A percentile compares a stretch with the other conserved stretches of the same genome.
Conservation (phyloP, 2,888 invertebrate genomes). For the Athalia cordata region DNA sequence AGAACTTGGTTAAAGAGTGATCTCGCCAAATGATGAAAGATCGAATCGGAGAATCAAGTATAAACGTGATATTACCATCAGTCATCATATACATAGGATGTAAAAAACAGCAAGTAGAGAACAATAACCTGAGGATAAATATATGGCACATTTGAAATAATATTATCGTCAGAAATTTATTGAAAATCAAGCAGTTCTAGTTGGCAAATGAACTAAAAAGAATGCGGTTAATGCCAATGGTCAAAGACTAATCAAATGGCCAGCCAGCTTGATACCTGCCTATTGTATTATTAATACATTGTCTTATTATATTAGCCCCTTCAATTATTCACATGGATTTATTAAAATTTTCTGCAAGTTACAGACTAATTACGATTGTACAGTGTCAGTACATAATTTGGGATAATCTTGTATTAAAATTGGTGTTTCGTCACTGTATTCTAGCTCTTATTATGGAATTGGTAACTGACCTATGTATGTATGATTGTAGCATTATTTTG, state of each 20-base stretch:
- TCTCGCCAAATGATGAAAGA: slow-evolving; percentile 20
- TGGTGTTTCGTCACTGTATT: slow-evolving; percentile 58
- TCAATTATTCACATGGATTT: slow-evolving; percentile 62
- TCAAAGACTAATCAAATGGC: slow-evolving; percentile 56
- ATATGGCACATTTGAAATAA: slow-evolving; percentile 34
- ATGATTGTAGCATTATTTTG: slow-evolving; percentile 62
- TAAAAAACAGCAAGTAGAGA: slow-evolving; percentile 36
- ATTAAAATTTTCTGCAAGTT: slow-evolving; percentile 52
- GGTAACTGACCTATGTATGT: slow-evolving; percentile 57
- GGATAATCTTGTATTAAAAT: slow-evolving; percentile 61
- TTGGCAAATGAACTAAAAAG: slow-evolving; percentile 45
- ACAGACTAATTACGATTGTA: slow-evolving; percentile 60
- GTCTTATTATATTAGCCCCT: slow-evolving; percentile 62
- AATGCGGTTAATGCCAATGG: slow-evolving; percentile 54
- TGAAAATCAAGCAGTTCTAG: slow-evolving; percentile 52
- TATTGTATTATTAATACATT: slow-evolving; percentile 59
- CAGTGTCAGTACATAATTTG: slow-evolving; percentile 60
- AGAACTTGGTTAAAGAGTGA: slow-evolving; percentile 14
- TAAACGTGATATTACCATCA: slow-evolving; percentile 35
- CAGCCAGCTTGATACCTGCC: slow-evolving; percentile 73
- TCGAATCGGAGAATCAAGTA: slow-evolving; percentile 14
- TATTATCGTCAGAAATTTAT: slow-evolving; percentile 56
- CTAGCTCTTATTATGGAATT: slow-evolving; percentile 56
- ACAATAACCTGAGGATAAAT: slow-evolving; percentile 33
- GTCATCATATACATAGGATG: slow-evolving; percentile 36